A percentile compares a stretch with the other conserved stretches of the same genome.
phyloP scores from a whole-genome alignment of 1,140 invertebrate genomes.

The Eurosta solidaginis region DNA sequence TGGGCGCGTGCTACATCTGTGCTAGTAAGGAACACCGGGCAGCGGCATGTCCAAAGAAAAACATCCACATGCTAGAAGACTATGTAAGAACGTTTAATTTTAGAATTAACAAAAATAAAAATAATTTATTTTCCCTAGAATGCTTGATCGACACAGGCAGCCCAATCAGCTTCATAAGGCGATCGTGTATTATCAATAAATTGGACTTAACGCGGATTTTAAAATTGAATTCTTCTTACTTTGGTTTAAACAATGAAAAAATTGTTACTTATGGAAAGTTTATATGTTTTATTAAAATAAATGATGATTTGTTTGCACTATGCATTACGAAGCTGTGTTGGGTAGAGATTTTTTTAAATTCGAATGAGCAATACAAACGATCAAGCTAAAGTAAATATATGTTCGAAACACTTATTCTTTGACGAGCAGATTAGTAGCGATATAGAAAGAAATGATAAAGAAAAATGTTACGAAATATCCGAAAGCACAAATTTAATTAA shows the following conservation, averaged over 20 bases:
- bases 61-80: neutral
- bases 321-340: constrained; percentile 33
- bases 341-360: constrained; percentile 36
- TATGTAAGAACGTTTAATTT: constrained; percentile 29
- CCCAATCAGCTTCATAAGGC: constrained; percentile 27
- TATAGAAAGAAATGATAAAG: no score
- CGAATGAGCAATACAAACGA: no score
- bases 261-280: no score
- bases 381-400: no score
- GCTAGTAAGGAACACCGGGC: neutral
- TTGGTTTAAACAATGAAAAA: constrained; percentile 34
- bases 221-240: neutral
- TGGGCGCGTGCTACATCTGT: constrained; percentile 29
- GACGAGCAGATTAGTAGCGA: no score
- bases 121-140: constrained; percentile 5
- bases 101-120: neutral
- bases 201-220: neutral
- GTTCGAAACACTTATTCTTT: no score
- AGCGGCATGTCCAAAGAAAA: neutral
- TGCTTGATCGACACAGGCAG: constrained; percentile 31
- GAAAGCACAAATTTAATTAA: no score
- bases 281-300: neutral
- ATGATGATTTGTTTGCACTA: constrained; percentile 10
- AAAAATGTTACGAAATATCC: no score
- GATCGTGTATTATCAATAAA: neutral